Conservation (phyloP, 1,140 invertebrate species). For the Choristoneura fumiferana region DNA sequence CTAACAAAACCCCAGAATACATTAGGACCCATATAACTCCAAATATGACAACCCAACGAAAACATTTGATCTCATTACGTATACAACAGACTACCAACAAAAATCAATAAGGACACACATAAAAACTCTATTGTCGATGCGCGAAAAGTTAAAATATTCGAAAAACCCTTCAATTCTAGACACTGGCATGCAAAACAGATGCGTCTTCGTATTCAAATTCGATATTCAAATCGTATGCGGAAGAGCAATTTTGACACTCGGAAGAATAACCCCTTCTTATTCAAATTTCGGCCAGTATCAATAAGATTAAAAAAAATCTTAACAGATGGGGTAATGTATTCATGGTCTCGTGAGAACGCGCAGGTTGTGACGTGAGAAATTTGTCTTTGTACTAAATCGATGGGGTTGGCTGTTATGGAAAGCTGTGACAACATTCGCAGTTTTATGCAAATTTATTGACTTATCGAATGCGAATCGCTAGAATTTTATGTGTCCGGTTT, state of each 20-base stretch:
- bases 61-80: constrained; percentile 75
- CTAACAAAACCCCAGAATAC: constrained; percentile 43
- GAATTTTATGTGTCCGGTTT: constrained; percentile 2
- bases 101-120: constrained; percentile 46
- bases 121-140: constrained; percentile 43
- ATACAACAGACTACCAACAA: constrained; percentile 51
- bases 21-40: constrained; percentile 51
- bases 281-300: constrained; percentile 59
- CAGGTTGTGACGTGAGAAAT: constrained; percentile 60
- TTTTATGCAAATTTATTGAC: constrained; percentile 61
- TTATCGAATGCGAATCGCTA: neutral
- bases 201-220: constrained; percentile 41
- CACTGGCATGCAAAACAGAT: constrained; percentile 67
- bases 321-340: constrained; percentile 63
- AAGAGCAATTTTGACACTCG: constrained; percentile 76
- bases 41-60: constrained; percentile 68
- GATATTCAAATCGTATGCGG: constrained; percentile 70
- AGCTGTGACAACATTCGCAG: constrained; percentile 69
- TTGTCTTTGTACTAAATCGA: constrained; percentile 61
- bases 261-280: constrained; percentile 68
- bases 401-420: constrained; percentile 62
- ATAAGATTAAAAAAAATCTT: constrained; percentile 56
- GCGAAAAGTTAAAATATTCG: constrained; percentile 61
- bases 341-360: constrained; percentile 63
- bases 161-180: constrained; percentile 23